Percentiles rank a stretch among this genome's conserved stretches.
These are phyloP conservation scores for Mamestra configurata DNA, from an alignment of 1,140 invertebrate species.

Conservation along the genomic window DNA sequence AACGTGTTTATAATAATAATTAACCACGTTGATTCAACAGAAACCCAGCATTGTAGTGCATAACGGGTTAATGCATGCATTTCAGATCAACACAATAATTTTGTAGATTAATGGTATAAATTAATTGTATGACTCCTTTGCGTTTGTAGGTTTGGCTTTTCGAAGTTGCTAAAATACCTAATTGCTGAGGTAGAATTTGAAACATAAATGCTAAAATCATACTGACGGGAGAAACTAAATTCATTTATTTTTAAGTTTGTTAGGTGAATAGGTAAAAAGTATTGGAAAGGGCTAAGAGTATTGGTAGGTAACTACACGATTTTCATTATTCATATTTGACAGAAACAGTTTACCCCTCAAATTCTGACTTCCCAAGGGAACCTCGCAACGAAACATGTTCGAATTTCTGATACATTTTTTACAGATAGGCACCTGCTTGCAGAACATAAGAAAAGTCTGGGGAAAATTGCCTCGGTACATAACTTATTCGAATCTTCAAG, in stretches of 20 bases:
- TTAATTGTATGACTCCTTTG: background rate
- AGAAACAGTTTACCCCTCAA: constrained; percentile 3
- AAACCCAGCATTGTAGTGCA: background rate
- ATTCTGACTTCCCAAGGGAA: constrained; percentile 12
- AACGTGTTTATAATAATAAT: constrained; percentile 5
- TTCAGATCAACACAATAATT: background rate
- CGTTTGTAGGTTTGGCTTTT: background rate
- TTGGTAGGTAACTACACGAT: constrained; percentile 37
- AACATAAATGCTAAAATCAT: too few relatives aligned
- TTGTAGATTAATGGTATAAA: background rate
- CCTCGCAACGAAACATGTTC: constrained; percentile 13
- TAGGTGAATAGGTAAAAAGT: background rate
- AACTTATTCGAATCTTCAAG: constrained; percentile 11
- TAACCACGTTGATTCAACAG: background rate
- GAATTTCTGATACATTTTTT: constrained; percentile 20
- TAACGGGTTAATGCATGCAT: background rate
- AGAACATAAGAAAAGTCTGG: constrained; percentile 20
- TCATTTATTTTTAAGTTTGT: background rate
- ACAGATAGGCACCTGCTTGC: constrained; percentile 11
- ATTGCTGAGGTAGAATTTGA: background rate
- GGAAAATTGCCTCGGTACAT: constrained; percentile 24
- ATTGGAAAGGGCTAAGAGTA: constrained; percentile 26
- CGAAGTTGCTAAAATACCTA: background rate
- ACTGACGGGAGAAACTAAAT: background rate
- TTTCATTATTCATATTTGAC: constrained; percentile 46